These are phyloP conservation scores for Eurystomus glaucurus DNA, from an alignment of 2,797 vertebrate species.

Conservation along the genomic window DNA sequence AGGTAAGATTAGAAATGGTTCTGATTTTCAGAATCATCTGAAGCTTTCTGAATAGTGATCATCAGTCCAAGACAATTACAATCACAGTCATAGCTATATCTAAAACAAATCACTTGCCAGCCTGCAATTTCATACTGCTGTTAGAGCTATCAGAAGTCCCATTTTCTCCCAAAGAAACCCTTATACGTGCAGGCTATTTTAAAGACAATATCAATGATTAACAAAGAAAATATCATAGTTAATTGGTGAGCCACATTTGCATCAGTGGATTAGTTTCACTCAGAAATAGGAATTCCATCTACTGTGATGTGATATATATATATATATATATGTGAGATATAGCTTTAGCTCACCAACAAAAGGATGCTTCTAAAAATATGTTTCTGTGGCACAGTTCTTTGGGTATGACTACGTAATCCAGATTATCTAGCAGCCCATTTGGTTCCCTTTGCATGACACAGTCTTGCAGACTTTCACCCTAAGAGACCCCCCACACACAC, in stretches of 20 bases:
- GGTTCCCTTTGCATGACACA: neutral
- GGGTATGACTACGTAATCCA: neutral
- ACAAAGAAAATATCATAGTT: neutral
- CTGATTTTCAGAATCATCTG: conserved; percentile 6
- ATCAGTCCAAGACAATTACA: conserved; percentile 11
- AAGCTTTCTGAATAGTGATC: conserved; percentile 36
- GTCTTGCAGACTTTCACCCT: neutral
- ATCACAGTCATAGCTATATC: neutral
- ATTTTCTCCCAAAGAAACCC: conserved; percentile 7
- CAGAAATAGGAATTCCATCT: neutral
- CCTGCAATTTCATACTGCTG: neutral
- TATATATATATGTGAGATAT: neutral
- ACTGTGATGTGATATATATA: neutral
- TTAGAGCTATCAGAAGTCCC: neutral
- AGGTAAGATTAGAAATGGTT: neutral
- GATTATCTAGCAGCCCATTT: neutral
- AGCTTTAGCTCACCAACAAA: neutral
- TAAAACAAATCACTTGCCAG: conserved; percentile 8
- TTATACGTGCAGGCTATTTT: neutral
- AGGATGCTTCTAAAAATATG: neutral
- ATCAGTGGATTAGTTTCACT: neutral
- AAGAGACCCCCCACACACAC: neutral
- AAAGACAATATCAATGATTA: conserved; percentile 13
- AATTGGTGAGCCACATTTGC: neutral
- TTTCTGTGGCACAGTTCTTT: neutral